Conservation (phyloP, 2,888 invertebrate genomes). For the Panorpa germanica region DNA sequence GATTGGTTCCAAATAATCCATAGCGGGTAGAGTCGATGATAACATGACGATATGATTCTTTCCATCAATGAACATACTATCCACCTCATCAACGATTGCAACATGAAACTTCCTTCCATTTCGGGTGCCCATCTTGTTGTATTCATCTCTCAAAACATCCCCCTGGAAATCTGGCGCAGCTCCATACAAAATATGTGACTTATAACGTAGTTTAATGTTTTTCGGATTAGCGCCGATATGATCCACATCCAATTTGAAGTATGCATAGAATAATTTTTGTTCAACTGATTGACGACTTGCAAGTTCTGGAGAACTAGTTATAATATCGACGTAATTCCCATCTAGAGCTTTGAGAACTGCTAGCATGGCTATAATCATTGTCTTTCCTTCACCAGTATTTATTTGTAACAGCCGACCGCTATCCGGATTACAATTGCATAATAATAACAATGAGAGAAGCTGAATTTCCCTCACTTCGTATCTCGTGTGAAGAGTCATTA, state of each 20-base stretch:
- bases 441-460: too few species aligned
- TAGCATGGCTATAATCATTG: constrained; percentile 10
- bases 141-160: constrained; percentile 11
- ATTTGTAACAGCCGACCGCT: too few species aligned
- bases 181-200: constrained; percentile 10
- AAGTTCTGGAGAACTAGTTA: constrained; percentile 11
- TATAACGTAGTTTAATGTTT: constrained; percentile 4
- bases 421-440: too few species aligned
- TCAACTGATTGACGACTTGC: constrained; percentile 10
- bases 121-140: constrained; percentile 9
- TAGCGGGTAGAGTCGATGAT: constrained; percentile 10
- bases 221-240: constrained; percentile 7
- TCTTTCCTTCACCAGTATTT: constrained; percentile 12
- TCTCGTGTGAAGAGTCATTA: too few species aligned
- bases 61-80: constrained; percentile 12
- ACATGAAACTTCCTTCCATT: constrained; percentile 10
- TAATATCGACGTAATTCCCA: constrained; percentile 10
- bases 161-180: constrained; percentile 10
- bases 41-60: constrained; percentile 11
- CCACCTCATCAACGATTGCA: constrained; percentile 12
- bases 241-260: background rate
- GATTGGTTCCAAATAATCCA: constrained; percentile 11
- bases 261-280: constrained; percentile 1
- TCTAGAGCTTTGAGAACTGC: constrained; percentile 10
- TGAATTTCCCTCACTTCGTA: too few species aligned